Evolutionary conservation across 2,888 invertebrate genomes (phyloP), one percentile per base, ranked within the genome.

Genomic region (Leptothorax acervorum): DNA sequence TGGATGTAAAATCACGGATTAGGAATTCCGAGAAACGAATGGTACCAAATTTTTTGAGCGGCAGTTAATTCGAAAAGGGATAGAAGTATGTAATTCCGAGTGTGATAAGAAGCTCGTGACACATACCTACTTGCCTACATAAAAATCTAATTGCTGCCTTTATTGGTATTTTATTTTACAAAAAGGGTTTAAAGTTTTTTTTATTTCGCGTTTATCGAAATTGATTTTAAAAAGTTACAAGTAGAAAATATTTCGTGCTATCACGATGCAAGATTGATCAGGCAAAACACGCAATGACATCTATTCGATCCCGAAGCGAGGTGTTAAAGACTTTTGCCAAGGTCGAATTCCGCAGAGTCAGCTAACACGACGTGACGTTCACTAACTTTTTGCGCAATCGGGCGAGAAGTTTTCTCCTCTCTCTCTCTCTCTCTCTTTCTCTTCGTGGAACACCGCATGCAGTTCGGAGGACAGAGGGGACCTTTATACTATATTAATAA

Each of bases 401-500:
- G 9, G 71, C 60, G 60, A 81, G n/a, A 71, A 81, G 18, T 60
- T 71, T 48, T 60, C 73, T 71, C 48, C 5, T 15, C 15, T 18
- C 55, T 15, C n/a, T 23, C 39, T 23, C 15, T 8, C 55, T 23
- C 18, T 23, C 35, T 23, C n/a, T 23, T 8, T 39, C 15, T 9
- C 45, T 42, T 12, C 23, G 23, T 48, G 12, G 3, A 45, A 35
- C 45, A 45, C 28, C 12, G 48, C 15, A 23, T 31, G 45, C 48
- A 62, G 39, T 74, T 51, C 3, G 15, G 23, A 18, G 15, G 18
- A 18, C 4, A 23, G 48, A 35, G 60, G n/a, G 71, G 55, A 62
- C 39, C 51, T 81, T 81, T 51, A 62, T 39, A 79, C 71, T 79
- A 39, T 73, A 81, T 81, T 81, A 81, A 81, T 81, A 81, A 81